These are phyloP conservation scores for Desoria tigrina DNA, from an alignment of 2,888 invertebrate genomes.

Conservation along the genomic window DNA sequence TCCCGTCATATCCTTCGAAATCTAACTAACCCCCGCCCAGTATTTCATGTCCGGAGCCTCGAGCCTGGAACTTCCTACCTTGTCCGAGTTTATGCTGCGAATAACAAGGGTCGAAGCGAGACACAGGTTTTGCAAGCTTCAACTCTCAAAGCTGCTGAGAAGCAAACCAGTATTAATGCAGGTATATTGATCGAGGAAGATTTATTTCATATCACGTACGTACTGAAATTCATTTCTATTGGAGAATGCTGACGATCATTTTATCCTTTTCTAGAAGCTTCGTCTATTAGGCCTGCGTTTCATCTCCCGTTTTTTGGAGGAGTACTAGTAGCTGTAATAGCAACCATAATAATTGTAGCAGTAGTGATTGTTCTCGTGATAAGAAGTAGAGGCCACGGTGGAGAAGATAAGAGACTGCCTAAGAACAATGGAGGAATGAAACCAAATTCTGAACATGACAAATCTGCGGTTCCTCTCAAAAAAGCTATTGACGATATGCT, in stretches of 20 bases:
- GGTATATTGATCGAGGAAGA: constrained; percentile 27
- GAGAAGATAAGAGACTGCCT: constrained; percentile 52
- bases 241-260: too few relatives aligned
- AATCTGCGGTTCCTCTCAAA: constrained; percentile 60
- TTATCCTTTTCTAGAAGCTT: constrained; percentile 35
- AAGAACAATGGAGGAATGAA: constrained; percentile 44
- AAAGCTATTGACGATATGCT: constrained; percentile 61
- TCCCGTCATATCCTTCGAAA: constrained; percentile 54
- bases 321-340: constrained; percentile 60
- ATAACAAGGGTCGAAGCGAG: constrained; percentile 71
- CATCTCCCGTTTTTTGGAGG: constrained; percentile 60
- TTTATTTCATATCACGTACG: not conserved
- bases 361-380: constrained; percentile 61
- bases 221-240: constrained; percentile 7
- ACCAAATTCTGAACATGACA: constrained; percentile 48
- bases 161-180: constrained; percentile 66
- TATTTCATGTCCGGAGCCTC: constrained; percentile 68
- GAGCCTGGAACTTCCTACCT: constrained; percentile 70
- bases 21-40: constrained; percentile 62
- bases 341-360: constrained; percentile 62
- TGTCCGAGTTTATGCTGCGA: constrained; percentile 69
- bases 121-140: constrained; percentile 68
- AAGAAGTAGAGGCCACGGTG: constrained; percentile 58
- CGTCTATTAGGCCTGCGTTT: constrained; percentile 56
- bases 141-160: constrained; percentile 72